phyloP scores from a whole-genome alignment of 2,797 vertebrate genomes.

The Crax fasciolata region DNA sequence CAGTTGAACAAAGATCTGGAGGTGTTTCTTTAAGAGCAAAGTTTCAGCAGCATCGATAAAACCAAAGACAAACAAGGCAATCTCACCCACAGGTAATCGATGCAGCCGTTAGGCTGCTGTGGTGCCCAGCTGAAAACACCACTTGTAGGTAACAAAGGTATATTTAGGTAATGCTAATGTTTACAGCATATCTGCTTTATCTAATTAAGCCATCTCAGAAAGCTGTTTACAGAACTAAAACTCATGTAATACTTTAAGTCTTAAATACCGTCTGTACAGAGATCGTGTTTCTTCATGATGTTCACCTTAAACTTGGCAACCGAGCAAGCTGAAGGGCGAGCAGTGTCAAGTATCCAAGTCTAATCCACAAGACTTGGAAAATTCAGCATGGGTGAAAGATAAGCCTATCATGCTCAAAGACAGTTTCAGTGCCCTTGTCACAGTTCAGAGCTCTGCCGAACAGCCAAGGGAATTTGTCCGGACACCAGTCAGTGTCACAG shows the following conservation, averaged over 20 bases:
- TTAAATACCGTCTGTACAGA: neutral
- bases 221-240: neutral
- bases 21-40: neutral
- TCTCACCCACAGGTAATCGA: neutral
- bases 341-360: slow-evolving; percentile 50
- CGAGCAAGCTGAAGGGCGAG: neutral
- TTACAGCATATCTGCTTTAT: neutral
- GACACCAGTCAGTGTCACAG: neutral
- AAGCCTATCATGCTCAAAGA: neutral
- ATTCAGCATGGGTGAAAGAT: slow-evolving; percentile 43
- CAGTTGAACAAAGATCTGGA: neutral
- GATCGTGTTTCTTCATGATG: neutral
- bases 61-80: neutral
- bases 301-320: slow-evolving; percentile 28
- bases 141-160: neutral
- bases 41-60: neutral
- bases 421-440: neutral
- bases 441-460: neutral
- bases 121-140: neutral
- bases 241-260: neutral
- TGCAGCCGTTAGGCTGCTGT: neutral
- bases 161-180: neutral
- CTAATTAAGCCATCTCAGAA: neutral
- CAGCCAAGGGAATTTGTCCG: neutral
- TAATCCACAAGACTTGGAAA: slow-evolving; percentile 50